Evolutionary conservation across 2,797 vertebrate species (phyloP).

Genomic region (Hypotaenidia philippensis): DNA sequence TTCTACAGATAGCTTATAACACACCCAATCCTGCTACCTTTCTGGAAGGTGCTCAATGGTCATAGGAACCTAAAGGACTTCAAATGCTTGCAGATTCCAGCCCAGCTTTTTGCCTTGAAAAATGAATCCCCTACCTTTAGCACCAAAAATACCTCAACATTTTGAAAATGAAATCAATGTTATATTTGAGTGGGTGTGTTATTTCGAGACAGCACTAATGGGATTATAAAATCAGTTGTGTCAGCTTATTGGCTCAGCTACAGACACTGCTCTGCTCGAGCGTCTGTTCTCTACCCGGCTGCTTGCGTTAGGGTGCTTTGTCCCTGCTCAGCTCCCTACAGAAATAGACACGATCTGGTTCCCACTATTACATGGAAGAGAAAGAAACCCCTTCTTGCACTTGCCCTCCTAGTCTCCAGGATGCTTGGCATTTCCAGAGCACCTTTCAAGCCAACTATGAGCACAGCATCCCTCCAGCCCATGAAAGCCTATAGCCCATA

Average conservation of each 20-base stretch:
- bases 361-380: background rate
- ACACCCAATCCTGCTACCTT: background rate
- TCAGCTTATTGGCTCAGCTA: conserved; percentile 69
- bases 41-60: conserved; percentile 2
- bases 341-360: background rate
- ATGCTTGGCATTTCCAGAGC: background rate
- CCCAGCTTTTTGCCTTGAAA: background rate
- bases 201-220: conserved; percentile 63
- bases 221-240: conserved; percentile 70
- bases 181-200: conserved; percentile 58
- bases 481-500: background rate
- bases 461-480: background rate
- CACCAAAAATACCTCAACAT: conserved; percentile 38
- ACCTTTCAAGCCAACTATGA: background rate
- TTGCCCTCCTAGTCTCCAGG: background rate
- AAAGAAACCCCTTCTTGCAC: background rate
- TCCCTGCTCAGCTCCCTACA: background rate
- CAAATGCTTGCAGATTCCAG: background rate
- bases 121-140: conserved; percentile 23
- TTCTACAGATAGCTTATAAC: background rate
- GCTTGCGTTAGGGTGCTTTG: background rate
- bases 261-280: conserved; percentile 47
- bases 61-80: background rate
- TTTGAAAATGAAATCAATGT: conserved; percentile 65
- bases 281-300: conserved; percentile 52